Conservation (phyloP, 2,797 vertebrate genomes). For the Selene dorsalis region DNA sequence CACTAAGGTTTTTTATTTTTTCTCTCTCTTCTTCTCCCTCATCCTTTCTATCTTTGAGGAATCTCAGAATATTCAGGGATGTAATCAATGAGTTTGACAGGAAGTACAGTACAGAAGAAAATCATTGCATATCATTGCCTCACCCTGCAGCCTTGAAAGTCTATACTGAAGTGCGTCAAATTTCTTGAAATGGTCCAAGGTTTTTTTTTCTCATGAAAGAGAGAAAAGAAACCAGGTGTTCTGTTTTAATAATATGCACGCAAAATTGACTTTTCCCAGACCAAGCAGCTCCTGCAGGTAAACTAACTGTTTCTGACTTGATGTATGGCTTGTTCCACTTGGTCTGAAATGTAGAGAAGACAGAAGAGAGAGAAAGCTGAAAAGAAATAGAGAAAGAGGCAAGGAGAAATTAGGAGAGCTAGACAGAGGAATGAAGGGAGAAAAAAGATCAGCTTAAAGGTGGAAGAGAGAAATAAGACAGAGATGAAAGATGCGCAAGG, state of each 20-base stretch:
- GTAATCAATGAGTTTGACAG: constrained; percentile 15
- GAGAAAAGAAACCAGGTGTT: background rate
- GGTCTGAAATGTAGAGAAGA: constrained; percentile 41
- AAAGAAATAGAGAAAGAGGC: constrained; percentile 27
- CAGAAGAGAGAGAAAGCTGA: constrained; percentile 11
- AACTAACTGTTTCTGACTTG: constrained; percentile 58
- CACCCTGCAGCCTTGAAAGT: constrained; percentile 7
- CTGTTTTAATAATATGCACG: constrained; percentile 1
- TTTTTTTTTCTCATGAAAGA: constrained; percentile 4
- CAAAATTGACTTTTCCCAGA: constrained; percentile 13
- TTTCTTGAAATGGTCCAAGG: constrained; percentile 4
- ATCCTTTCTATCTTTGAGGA: constrained; percentile 8
- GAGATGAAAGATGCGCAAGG: constrained; percentile 20
- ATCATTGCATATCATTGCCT: constrained; percentile 13
- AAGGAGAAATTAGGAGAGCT: constrained; percentile 7
- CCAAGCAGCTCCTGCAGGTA: constrained; percentile 14
- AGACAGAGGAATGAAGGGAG: constrained; percentile 11
- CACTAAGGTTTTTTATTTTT: background rate
- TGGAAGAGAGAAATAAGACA: constrained; percentile 26
- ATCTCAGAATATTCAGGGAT: constrained; percentile 21
- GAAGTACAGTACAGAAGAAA: constrained; percentile 7
- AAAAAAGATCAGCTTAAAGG: constrained; percentile 14
- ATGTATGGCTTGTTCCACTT: constrained; percentile 51
- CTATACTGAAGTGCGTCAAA: background rate
- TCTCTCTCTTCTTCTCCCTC: background rate